These are phyloP conservation scores for Drosophila fungiperda DNA, from an alignment of 2,888 invertebrate species.

Conservation along the genomic window DNA sequence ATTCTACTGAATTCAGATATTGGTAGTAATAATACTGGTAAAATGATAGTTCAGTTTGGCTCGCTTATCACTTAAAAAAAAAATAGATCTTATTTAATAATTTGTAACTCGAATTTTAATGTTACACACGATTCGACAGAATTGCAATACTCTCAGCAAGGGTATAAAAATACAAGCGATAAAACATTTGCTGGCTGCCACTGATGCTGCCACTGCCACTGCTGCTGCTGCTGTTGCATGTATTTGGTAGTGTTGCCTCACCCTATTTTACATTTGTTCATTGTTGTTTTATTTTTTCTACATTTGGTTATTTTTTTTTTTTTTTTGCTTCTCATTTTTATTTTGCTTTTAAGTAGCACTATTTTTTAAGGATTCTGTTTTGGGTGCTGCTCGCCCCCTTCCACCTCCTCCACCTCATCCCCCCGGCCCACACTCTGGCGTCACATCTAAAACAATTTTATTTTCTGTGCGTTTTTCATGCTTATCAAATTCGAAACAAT, in stretches of 20 bases:
- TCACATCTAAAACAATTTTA: constrained; percentile 65
- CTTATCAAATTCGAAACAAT: constrained; percentile 83
- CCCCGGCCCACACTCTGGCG: constrained; percentile 5
- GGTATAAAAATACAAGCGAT: constrained; percentile 72
- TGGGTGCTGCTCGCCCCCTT: constrained; percentile 31
- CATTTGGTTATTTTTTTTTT: constrained; percentile 20
- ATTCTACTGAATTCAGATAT: background rate
- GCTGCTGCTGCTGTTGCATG: constrained; percentile 44
- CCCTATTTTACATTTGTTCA: constrained; percentile 65
- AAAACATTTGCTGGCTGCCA: constrained; percentile 72
- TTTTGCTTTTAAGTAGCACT: constrained; percentile 77
- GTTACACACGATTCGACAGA: background rate
- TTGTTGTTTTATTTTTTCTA: constrained; percentile 22
- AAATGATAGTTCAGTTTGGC: background rate
- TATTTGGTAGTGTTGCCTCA: constrained; percentile 44
- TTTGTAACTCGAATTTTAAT: background rate
- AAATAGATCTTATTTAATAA: accelerated
- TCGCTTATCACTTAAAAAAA: no score
- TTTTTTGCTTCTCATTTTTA: constrained; percentile 33
- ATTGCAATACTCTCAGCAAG: background rate
- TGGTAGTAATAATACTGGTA: background rate
- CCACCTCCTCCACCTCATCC: background rate
- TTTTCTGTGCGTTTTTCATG: constrained; percentile 73
- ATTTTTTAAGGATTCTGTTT: constrained; percentile 79
- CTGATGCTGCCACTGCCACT: constrained; percentile 28